phyloP scores from a whole-genome alignment of 2,113 vertebrate genomes.

The Ammodramus savannarum region DNA sequence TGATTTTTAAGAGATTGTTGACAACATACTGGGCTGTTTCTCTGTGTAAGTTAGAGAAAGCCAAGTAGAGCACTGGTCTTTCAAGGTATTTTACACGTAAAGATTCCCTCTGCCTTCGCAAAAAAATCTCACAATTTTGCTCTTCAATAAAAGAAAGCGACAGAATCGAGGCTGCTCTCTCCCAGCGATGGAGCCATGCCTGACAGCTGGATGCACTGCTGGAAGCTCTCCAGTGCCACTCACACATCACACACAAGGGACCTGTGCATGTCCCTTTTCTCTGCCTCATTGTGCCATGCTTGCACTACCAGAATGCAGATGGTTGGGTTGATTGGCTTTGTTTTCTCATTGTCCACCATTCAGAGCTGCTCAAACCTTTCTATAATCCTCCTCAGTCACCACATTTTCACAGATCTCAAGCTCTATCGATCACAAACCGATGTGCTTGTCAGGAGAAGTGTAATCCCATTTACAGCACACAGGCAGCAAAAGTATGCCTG shows the following conservation, averaged over 20 bases:
- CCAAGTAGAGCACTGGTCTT: not conserved
- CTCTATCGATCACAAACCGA: not conserved
- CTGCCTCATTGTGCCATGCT: rapidly evolving
- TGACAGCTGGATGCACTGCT: not conserved
- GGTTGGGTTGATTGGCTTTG: not conserved
- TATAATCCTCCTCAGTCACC: not conserved
- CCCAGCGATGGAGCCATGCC: not conserved
- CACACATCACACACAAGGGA: not conserved
- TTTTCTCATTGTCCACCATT: not conserved
- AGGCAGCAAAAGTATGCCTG: not conserved
- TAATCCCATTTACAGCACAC: not conserved
- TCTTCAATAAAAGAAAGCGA: not conserved
- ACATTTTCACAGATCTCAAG: not conserved
- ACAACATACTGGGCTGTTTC: not conserved
- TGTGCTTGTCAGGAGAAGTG: not conserved
- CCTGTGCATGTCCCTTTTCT: not conserved
- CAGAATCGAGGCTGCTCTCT: not conserved
- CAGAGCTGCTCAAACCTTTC: not conserved
- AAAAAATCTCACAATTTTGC: not conserved
- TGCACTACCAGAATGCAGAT: not conserved
- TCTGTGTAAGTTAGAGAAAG: not conserved
- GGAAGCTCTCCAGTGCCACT: not conserved
- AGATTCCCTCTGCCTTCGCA: not conserved
- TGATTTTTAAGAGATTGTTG: not conserved
- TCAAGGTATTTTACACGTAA: not conserved